Conservation (phyloP, 2,113 vertebrate genomes). For the Trichomycterus rosablanca region DNA sequence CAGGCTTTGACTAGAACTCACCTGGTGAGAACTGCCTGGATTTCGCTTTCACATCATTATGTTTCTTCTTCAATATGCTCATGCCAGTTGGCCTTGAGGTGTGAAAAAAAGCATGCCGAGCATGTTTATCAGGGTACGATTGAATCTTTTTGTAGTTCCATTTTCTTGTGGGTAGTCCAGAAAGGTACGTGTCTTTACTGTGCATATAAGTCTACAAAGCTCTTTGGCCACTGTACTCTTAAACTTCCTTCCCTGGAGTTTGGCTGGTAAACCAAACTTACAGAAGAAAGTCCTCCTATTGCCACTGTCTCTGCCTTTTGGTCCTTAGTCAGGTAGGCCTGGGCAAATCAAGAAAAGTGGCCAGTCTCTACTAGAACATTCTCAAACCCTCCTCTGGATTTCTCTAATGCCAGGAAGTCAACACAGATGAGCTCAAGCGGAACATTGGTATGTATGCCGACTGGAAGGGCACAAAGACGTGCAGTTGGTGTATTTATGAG, state of each 20-base stretch:
- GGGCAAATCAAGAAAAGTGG: constrained; percentile 20
- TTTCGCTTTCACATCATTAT: too few relatives aligned
- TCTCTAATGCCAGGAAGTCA: constrained; percentile 24
- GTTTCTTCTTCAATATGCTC: constrained; percentile 25
- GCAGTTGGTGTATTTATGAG: constrained; percentile 2
- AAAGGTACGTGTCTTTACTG: neutral
- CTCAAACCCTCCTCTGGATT: constrained; percentile 29
- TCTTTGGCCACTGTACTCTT: constrained; percentile 31
- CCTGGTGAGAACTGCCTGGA: too few relatives aligned
- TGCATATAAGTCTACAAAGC: constrained; percentile 20
- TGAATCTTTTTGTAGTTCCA: constrained; percentile 18
- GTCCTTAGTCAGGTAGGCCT: constrained; percentile 34
- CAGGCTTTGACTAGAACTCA: too few relatives aligned
- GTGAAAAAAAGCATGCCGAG: neutral
- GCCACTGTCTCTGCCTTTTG: constrained; percentile 34
- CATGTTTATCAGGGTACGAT: constrained; percentile 24
- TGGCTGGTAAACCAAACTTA: constrained; percentile 39
- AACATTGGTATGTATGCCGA: constrained; percentile 19
- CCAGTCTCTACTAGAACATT: constrained; percentile 30
- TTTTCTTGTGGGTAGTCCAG: constrained; percentile 16
- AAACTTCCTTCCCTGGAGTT: constrained; percentile 32
- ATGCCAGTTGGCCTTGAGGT: neutral
- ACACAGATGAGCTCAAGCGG: constrained; percentile 26
- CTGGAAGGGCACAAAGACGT: neutral
- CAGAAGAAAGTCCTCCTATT: constrained; percentile 25